Evolutionary conservation across 2,797 vertebrate genomes (phyloP), one percentile per base, ranked within the genome.

Genomic region (Characodon lateralis): DNA sequence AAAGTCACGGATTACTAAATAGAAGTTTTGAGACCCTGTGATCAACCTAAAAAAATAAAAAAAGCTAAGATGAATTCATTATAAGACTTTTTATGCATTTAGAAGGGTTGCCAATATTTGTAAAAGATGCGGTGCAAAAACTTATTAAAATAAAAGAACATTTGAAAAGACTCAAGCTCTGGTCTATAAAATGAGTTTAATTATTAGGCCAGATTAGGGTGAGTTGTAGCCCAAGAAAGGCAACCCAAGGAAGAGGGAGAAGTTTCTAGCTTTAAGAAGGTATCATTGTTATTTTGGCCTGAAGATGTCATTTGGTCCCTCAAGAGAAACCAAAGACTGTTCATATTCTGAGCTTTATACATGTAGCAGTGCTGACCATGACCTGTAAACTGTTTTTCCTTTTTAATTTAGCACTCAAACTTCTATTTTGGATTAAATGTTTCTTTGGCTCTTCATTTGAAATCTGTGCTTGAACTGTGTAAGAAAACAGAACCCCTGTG

Each of bases 401-500:
- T 76, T 48, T 68, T 41, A 80, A 18, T 48, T 71, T 22, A 69
- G 2, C 7, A 28, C 48, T 55, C 31, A 77, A 63, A 70, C 55
- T 55, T 71, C 48, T 63, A 24, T 63, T 77, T 78, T 53, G 48
- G 35, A 58, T 22, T 24, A 6, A 75, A 76, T 50, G 31, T 76
- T 53, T 53, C 22, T 24, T 24, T 39, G 26, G 35, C 14, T 69
- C 53, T 35, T 50, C 5, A 12, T 53, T 80, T 80, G 24, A 83
- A 81, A 74, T 61, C 43, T 80, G 39, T 58, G 71, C 26, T 51
- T 72, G 39, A 82, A 74, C 73, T 74, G 58, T 72, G 55, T 76
- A 73, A 31, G 56, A 86, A 86, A 87, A 83, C 80, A 78, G 55
- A 77, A 82, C 78, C 79, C 72, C 73, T 78, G 35, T 35, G 83